Evolutionary conservation across 2,113 vertebrate species (phyloP), one percentile per base, ranked within the genome.

Genomic region (Lamprologus tigripictilis): DNA sequence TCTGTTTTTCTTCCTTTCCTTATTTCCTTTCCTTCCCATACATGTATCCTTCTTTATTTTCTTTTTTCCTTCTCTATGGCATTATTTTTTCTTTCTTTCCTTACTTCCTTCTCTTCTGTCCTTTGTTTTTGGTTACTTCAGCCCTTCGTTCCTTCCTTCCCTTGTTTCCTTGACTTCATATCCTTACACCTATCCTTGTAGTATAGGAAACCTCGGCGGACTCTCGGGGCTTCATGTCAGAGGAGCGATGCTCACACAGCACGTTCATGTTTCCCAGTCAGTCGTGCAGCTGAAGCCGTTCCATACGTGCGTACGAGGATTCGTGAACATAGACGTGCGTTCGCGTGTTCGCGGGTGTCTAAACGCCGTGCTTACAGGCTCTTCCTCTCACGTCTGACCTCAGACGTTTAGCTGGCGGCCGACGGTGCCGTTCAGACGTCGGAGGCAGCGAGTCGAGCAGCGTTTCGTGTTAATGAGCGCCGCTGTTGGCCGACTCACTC

Each of bases 401-500:
- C 35, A 21, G 13, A 45, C 6, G 2, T 82, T 58, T 58, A 42
- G n/a, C 4, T 57, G 11, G 33, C 16, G 8, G n/a, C 78, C 3
- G 49, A 78, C 10, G 26, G 71, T 17, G 23, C 9, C 84, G 6
- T 17, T 26, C 40, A 7, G 47, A 53, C 6, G 6, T 82, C 37
- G 5, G 68, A 19, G 81, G 21, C 17, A 61, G 81, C 7, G 16
- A 63, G 78, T 23, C 7, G 55, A 88, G 66, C 23, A 78, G 54
- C 54, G n/a, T 71, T 79, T 11, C 9, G 47, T 26, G 58, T 81
- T 55, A 84, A 91, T 80, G 90, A 84, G 28, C 82, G 12, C 40
- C 58, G 19, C 87, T 31, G 83, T 23, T n/a, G 80, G 49, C 55
- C 40, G 23, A 57, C 81, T 63, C 85, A 85, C 87, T 78, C 92